phyloP scores from a whole-genome alignment of 2,113 vertebrate species.

The Odobenus rosmarus region DNA sequence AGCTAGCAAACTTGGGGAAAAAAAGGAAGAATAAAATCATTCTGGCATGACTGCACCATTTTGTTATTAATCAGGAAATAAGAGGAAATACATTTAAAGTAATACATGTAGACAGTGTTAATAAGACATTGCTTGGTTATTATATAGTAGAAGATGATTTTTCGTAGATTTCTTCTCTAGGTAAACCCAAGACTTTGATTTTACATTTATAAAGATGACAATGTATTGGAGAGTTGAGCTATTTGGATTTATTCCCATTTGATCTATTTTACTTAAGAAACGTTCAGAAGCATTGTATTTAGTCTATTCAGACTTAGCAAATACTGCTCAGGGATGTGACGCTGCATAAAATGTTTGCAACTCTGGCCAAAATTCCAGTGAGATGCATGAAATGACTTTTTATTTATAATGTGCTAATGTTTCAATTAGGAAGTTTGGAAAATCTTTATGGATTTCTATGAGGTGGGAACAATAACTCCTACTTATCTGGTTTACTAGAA shows the following conservation, averaged over 20 bases:
- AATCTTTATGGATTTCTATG: neutral
- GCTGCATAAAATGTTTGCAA: neutral
- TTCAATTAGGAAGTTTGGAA: neutral
- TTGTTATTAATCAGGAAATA: slow-evolving; percentile 59
- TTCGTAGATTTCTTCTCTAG: slow-evolving; percentile 31
- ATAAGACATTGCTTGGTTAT: slow-evolving; percentile 39
- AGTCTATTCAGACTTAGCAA: slow-evolving; percentile 2
- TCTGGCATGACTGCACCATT: neutral
- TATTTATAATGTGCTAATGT: neutral
- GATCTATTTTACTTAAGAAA: slow-evolving; percentile 36
- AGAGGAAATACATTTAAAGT: slow-evolving; percentile 25
- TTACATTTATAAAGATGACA: slow-evolving; percentile 35
- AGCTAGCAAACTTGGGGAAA: neutral
- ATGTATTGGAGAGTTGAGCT: neutral
- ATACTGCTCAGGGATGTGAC: neutral
- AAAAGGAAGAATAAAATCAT: neutral
- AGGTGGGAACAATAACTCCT: neutral
- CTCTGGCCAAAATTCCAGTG: neutral
- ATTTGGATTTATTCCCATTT: slow-evolving; percentile 33
- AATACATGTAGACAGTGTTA: slow-evolving; percentile 43
- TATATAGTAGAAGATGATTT: slow-evolving; percentile 7
- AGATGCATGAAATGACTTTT: neutral
- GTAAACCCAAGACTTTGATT: slow-evolving; percentile 51
- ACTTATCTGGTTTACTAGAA: neutral
- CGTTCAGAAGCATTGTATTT: slow-evolving; percentile 26